Evolutionary conservation across 2,113 vertebrate species (phyloP).

Genomic region (Odocoileus virginianus): DNA sequence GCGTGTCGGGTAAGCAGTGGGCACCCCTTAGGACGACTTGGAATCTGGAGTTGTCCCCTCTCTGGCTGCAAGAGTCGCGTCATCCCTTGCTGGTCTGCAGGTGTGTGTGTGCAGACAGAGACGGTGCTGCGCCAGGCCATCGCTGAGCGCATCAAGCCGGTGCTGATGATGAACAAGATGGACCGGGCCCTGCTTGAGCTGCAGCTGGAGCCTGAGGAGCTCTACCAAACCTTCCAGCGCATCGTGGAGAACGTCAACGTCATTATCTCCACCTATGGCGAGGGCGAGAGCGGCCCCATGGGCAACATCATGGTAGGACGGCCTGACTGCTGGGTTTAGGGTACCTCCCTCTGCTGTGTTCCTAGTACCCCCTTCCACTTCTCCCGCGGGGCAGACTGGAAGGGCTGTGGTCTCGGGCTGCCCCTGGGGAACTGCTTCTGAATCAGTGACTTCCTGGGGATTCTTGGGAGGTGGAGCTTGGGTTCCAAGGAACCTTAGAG

Average conservation of each 20-base stretch:
- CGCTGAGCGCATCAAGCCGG: conserved; percentile 93
- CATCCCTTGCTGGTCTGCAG: conserved; percentile 68
- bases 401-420: background rate
- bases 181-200: conserved; percentile 95
- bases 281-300: conserved; percentile 93
- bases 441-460: background rate
- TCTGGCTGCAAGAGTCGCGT: fast-evolving
- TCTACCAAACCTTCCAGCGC: conserved; percentile 97
- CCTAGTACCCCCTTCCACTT: fast-evolving
- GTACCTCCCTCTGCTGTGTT: too few species aligned
- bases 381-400: too few species aligned
- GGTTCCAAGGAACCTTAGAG: background rate
- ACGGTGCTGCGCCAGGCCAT: conserved; percentile 97
- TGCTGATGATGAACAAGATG: conserved; percentile 99
- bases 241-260: conserved; percentile 96
- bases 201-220: conserved; percentile 92
- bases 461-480: too few species aligned
- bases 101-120: conserved; percentile 96
- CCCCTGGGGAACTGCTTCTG: too few species aligned
- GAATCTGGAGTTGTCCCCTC: fast-evolving
- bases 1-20: conserved; percentile 90
- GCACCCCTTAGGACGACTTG: fast-evolving
- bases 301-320: conserved; percentile 91
- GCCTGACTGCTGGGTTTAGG: fast-evolving
- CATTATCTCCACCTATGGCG: conserved; percentile 94